These are phyloP conservation scores for Buceros bicornis DNA, from an alignment of 2,797 vertebrate species.

Conservation along the genomic window DNA sequence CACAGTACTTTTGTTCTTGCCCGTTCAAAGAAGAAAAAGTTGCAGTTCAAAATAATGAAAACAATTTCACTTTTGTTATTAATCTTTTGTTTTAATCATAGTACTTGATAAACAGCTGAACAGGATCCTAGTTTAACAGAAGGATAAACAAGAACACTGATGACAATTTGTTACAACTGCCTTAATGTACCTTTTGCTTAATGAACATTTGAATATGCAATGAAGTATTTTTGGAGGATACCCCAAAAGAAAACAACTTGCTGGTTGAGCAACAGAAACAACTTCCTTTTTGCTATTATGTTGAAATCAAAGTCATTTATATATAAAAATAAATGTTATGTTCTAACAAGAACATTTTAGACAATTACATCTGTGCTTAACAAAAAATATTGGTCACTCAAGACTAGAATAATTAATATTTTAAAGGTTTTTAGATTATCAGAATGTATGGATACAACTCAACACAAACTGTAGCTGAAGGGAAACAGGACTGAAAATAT, in stretches of 20 bases:
- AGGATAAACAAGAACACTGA: slow-evolving; percentile 71
- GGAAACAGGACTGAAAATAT: slow-evolving; percentile 79
- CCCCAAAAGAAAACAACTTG: slow-evolving; percentile 90
- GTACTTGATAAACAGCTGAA: slow-evolving; percentile 76
- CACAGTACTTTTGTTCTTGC: slow-evolving; percentile 70
- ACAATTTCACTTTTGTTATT: slow-evolving; percentile 73
- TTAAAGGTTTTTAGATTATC: slow-evolving; percentile 81
- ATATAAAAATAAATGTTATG: slow-evolving; percentile 85
- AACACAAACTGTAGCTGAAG: slow-evolving; percentile 81
- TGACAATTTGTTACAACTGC: slow-evolving; percentile 74
- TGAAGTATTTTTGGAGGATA: slow-evolving; percentile 75
- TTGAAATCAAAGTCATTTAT: slow-evolving; percentile 80
- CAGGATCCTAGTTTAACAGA: slow-evolving; percentile 74
- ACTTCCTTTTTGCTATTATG: slow-evolving; percentile 77
- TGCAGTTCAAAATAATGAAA: slow-evolving; percentile 72
- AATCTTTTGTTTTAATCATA: slow-evolving; percentile 74
- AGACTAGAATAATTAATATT: slow-evolving; percentile 83
- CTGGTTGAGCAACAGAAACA: slow-evolving; percentile 91
- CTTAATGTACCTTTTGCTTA: slow-evolving; percentile 76
- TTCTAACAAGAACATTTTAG: slow-evolving; percentile 83
- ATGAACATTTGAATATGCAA: slow-evolving; percentile 76
- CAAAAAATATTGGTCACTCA: slow-evolving; percentile 84
- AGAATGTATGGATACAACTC: slow-evolving; percentile 83
- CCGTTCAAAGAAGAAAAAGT: slow-evolving; percentile 55
- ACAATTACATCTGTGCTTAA: slow-evolving; percentile 85